Conservation (phyloP, 2,888 invertebrate genomes). For the Sacculina carcini region DNA sequence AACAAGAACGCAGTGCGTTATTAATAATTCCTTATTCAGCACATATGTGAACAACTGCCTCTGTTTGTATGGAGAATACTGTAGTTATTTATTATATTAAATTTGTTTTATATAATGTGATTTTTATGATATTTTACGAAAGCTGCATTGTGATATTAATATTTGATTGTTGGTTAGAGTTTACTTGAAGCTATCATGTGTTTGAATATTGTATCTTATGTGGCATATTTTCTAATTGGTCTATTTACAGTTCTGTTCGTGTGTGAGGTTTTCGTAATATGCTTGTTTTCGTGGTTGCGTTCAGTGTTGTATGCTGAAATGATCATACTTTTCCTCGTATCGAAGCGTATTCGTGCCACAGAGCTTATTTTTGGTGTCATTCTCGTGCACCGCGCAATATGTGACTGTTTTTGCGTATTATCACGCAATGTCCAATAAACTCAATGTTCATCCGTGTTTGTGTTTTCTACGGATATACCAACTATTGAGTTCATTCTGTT, state of each 20-base stretch:
- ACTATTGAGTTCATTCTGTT: too few species aligned
- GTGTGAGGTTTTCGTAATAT: background rate
- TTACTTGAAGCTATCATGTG: too few species aligned
- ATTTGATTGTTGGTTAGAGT: background rate
- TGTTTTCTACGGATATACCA: too few species aligned
- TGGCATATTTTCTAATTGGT: background rate
- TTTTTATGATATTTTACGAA: background rate
- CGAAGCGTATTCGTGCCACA: background rate
- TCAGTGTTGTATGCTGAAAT: background rate
- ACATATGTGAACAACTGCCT: too few species aligned
- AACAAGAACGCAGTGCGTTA: too few species aligned
- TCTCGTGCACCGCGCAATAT: background rate
- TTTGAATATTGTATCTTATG: background rate
- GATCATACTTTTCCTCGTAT: background rate
- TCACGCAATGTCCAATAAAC: background rate
- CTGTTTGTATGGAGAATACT: too few species aligned
- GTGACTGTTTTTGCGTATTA: background rate
- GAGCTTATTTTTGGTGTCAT: background rate
- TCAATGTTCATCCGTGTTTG: too few species aligned
- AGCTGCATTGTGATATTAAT: slow-evolving; percentile 1
- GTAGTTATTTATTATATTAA: background rate
- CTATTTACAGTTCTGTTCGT: background rate
- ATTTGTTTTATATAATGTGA: background rate
- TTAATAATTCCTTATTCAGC: too few species aligned
- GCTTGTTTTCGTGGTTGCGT: background rate